Evolutionary conservation across 1,140 invertebrate genomes (phyloP).

Genomic region (Yoshiicerus persimilis): DNA sequence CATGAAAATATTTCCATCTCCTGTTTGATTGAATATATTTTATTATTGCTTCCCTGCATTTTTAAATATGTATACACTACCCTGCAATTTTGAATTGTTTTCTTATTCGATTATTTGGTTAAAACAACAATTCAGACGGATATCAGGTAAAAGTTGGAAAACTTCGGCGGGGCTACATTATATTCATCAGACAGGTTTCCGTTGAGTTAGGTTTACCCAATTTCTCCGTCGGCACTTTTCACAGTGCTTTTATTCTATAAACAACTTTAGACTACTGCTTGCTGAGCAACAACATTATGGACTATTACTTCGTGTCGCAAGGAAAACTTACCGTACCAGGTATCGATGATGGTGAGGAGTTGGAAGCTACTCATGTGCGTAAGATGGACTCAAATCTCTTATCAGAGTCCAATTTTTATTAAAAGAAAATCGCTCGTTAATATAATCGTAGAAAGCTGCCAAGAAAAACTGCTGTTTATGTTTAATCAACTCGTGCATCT

Average conservation of each 20-base stretch:
- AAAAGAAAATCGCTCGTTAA: neutral
- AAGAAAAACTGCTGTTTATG: neutral
- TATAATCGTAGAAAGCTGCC: neutral
- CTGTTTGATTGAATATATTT: neutral
- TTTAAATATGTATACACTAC: too few relatives aligned
- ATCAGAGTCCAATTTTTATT: neutral
- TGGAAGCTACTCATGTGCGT: conserved; percentile 80
- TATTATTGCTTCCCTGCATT: neutral
- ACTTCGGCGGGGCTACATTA: neutral
- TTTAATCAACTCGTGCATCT: conserved; percentile 3
- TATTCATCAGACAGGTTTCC: neutral
- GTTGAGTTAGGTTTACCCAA: neutral
- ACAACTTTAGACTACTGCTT: conserved; percentile 50
- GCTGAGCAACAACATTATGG: conserved; percentile 54
- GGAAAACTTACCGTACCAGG: conserved; percentile 91
- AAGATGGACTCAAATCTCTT: neutral
- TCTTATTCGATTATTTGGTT: too few relatives aligned
- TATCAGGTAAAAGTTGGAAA: too few relatives aligned
- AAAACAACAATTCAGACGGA: too few relatives aligned
- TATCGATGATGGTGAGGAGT: conserved; percentile 96
- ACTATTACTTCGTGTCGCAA: conserved; percentile 86
- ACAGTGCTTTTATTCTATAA: neutral
- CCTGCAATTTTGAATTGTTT: too few relatives aligned
- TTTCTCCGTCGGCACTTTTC: neutral
- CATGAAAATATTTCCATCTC: neutral